Conservation (phyloP, 2,113 vertebrate genomes). For the Alces alces region DNA sequence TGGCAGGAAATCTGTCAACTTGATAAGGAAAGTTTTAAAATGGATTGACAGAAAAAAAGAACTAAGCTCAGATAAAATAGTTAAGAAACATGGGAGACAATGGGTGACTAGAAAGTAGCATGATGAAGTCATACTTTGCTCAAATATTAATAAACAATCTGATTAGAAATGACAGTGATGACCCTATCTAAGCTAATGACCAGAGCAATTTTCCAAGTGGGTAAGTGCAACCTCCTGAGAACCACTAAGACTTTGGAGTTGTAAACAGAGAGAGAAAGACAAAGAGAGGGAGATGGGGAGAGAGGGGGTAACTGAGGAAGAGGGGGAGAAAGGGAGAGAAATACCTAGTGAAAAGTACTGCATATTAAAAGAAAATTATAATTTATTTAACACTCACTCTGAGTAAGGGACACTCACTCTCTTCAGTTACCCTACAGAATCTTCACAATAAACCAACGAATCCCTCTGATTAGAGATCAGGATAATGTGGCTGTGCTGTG, state of each 20-base stretch:
- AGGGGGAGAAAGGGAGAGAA: too few species aligned
- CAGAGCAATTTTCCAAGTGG: background rate
- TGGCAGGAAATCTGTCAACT: background rate
- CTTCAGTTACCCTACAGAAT: background rate
- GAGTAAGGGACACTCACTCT: background rate
- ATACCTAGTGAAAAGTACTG: background rate
- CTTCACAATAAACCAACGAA: background rate
- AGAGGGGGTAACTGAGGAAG: background rate
- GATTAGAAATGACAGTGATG: background rate
- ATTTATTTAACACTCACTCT: background rate
- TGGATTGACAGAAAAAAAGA: background rate
- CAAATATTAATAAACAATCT: background rate
- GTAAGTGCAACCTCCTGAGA: background rate
- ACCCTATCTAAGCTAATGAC: background rate
- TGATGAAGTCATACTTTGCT: background rate
- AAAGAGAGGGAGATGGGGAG: background rate
- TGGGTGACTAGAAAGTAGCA: background rate
- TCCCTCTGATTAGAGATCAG: background rate
- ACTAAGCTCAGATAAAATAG: background rate
- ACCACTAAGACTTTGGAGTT: background rate
- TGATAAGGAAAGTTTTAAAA: background rate
- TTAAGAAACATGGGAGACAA: background rate
- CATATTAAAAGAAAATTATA: background rate
- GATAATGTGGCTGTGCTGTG: background rate
- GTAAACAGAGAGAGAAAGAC: background rate